Evolutionary conservation across 64 coral and sea anemone genomes (phyloP), one percentile per base, ranked within the genome.

Genomic region (Actinia equina): DNA sequence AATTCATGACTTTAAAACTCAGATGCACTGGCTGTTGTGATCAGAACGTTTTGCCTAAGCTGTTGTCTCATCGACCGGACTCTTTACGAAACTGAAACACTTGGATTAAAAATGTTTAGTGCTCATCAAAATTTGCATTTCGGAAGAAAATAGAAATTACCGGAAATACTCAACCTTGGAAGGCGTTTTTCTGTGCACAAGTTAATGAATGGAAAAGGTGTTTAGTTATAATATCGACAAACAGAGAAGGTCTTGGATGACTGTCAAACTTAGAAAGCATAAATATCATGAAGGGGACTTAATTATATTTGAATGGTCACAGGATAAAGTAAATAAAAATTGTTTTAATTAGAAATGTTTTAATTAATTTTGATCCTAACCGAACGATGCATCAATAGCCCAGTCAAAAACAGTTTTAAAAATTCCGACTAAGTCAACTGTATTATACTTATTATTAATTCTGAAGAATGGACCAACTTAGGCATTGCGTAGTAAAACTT

Each of bases 291-390:
- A 67, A 10, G 5, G 11, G 69, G 69, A 74, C 27, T 74, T 74
- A 74, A 74, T 74, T 74, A 30, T 74, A 74, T 74, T 74, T 74
- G 26, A 14, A 42, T 7, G 69, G 26, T 3, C 69, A 41, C 25
- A 30, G 69, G 69, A n/a, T 74, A 74, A 74, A 74, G 12, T 14
- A 74, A 74, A 74, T 42, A n/a, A n/a, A 74, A 74, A 74, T n/a
- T n/a, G n/a, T n/a, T n/a, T n/a, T n/a, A n/a, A n/a, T n/a, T n/a
- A n/a, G n/a, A 30, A 15, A 15, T 6, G 4, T 74, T 30, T 74
- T 74, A 74, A 74, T 74, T 30, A 74, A n/a, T n/a, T n/a, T n/a
- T n/a, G n/a, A n/a, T n/a, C n/a, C n/a, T n/a, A n/a, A n/a, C n/a
- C n/a, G n/a, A n/a, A n/a, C n/a, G n/a, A n/a, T n/a, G n/a, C n/a